Evolutionary conservation across 2,797 vertebrate genomes (phyloP).

Genomic region (Pseudochaenichthys georgianus): DNA sequence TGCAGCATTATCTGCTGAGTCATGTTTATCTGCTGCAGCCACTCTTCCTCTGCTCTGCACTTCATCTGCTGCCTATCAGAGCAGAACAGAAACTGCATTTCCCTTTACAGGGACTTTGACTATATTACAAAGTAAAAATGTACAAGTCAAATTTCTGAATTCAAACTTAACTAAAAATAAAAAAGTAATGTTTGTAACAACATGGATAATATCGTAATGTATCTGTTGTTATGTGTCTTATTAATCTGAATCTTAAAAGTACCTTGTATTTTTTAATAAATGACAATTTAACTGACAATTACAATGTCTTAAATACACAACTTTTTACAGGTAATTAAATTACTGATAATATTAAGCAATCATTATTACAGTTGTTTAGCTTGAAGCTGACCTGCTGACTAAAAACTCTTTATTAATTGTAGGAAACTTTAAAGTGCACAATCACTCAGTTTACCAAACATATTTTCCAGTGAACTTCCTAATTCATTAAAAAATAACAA

Average conservation of each 20-base stretch:
- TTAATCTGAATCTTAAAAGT: too few species aligned
- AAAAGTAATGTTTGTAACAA: too few species aligned
- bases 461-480: background rate
- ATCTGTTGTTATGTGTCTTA: background rate
- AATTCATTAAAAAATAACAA: background rate
- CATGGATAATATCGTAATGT: background rate
- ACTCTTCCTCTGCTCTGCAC: slow-evolving; percentile 45
- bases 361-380: too few species aligned
- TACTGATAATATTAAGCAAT: too few species aligned
- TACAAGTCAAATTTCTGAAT: background rate
- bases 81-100: background rate
- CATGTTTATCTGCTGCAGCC: slow-evolving; percentile 70
- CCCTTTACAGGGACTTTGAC: background rate
- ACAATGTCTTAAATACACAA: background rate
- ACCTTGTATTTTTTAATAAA: too few species aligned
- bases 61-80: slow-evolving; percentile 19
- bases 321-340: background rate
- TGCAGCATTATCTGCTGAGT: slow-evolving; percentile 47
- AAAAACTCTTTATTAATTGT: too few species aligned
- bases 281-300: too few species aligned
- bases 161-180: background rate
- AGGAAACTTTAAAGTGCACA: background rate
- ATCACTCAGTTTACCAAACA: background rate
- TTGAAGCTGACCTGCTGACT: too few species aligned
- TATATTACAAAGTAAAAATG: background rate